These are phyloP conservation scores for Emydura subglobosa DNA, from an alignment of 2,113 vertebrate genomes.

Conservation along the genomic window DNA sequence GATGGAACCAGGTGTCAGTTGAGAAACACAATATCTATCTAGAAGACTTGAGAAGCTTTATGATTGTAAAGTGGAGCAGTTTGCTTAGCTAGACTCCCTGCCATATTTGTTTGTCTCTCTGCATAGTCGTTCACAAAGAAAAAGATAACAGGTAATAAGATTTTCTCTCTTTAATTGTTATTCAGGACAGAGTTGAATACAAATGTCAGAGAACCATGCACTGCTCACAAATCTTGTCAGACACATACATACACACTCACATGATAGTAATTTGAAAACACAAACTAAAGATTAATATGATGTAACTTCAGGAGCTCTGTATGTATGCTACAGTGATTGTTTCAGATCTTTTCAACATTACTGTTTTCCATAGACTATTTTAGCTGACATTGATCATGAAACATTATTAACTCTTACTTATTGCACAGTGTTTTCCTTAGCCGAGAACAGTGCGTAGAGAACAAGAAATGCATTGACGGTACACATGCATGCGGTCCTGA, in stretches of 20 bases:
- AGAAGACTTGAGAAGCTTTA: background rate
- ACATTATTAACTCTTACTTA: background rate
- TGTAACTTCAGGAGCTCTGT: rapidly evolving
- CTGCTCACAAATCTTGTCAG: background rate
- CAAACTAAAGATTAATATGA: rapidly evolving
- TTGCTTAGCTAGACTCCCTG: background rate
- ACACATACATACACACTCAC: background rate
- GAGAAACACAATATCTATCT: background rate
- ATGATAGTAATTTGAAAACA: background rate
- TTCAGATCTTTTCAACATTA: background rate
- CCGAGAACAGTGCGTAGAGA: background rate
- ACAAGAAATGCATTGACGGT: slow-evolving; percentile 28
- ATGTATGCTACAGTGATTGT: background rate
- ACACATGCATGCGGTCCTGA: slow-evolving; percentile 34
- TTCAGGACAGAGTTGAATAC: background rate
- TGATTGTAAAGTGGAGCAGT: background rate
- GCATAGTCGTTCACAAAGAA: background rate
- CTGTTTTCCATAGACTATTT: background rate
- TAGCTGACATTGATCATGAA: background rate
- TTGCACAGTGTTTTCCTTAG: rapidly evolving
- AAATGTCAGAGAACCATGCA: background rate
- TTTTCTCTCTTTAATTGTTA: background rate
- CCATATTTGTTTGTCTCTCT: background rate
- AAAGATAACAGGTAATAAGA: background rate
- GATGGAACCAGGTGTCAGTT: background rate